These are phyloP conservation scores for Liparis tanakae DNA, from an alignment of 2,797 vertebrate genomes.

Conservation along the genomic window DNA sequence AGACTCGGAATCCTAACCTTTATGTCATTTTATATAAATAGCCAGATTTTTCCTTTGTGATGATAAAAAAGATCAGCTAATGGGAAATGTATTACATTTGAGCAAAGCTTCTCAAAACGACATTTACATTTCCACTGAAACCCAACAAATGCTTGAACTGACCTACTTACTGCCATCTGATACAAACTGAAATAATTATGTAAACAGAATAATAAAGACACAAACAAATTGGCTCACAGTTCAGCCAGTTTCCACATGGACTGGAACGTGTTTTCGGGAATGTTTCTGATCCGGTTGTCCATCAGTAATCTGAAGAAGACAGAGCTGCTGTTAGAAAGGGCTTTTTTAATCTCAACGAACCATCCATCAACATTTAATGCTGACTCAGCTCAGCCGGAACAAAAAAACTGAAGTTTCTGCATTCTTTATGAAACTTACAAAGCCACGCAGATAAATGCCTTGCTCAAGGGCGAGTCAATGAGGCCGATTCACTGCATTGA, in stretches of 20 bases:
- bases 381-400: background rate
- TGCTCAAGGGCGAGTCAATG: background rate
- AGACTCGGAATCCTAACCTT: background rate
- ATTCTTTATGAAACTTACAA: background rate
- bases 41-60: background rate
- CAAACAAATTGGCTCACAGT: conserved; percentile 70
- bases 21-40: background rate
- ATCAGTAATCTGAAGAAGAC: conserved; percentile 78
- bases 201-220: background rate
- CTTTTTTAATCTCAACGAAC: background rate
- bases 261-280: conserved; percentile 87
- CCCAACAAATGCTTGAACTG: background rate
- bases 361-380: background rate
- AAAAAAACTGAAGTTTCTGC: background rate
- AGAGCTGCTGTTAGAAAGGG: conserved; percentile 34
- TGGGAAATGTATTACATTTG: background rate
- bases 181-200: background rate
- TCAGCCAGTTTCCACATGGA: conserved; percentile 83
- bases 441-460: background rate
- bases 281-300: conserved; percentile 83
- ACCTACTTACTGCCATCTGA: background rate
- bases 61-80: background rate
- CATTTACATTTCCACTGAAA: background rate
- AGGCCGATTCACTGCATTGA: background rate
- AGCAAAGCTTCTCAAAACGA: background rate